These are phyloP conservation scores for Ormyrus thymus DNA, from an alignment of 2,888 invertebrate genomes.

Conservation along the genomic window DNA sequence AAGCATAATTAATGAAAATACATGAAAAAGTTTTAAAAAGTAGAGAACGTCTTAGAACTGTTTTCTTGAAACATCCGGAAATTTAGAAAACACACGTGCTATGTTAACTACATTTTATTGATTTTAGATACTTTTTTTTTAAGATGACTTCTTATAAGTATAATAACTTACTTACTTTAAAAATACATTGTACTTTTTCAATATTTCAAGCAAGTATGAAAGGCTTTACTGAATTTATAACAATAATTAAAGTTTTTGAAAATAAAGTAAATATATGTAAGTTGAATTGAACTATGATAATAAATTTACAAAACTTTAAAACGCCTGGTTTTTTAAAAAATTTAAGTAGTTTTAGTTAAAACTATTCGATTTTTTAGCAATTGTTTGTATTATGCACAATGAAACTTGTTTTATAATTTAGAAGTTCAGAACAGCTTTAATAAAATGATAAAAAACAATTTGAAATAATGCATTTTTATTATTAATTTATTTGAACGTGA, in stretches of 20 bases:
- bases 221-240: conserved; percentile 35
- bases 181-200: conserved; percentile 26
- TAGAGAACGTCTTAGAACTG: neutral
- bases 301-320: neutral
- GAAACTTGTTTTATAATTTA: too few relatives aligned
- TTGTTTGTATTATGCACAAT: too few relatives aligned
- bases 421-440: too few relatives aligned
- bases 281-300: conserved; percentile 1
- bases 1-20: conserved; percentile 9
- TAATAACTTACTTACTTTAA: conserved; percentile 7
- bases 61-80: neutral
- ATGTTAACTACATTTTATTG: conserved; percentile 1
- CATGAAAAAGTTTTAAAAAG: neutral
- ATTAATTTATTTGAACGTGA: too few relatives aligned
- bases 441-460: too few relatives aligned
- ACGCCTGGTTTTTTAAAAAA: too few relatives aligned
- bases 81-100: neutral
- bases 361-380: too few relatives aligned
- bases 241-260: conserved; percentile 38
- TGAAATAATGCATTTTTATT: too few relatives aligned
- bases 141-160: neutral
- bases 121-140: conserved; percentile 7
- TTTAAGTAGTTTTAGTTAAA: too few relatives aligned
- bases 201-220: conserved; percentile 5
- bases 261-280: conserved; percentile 39